Percentiles rank a stretch among this genome's conserved stretches.
Conservation (phyloP, 2,888 invertebrate species). For the Luffia ferchaultella region DNA sequence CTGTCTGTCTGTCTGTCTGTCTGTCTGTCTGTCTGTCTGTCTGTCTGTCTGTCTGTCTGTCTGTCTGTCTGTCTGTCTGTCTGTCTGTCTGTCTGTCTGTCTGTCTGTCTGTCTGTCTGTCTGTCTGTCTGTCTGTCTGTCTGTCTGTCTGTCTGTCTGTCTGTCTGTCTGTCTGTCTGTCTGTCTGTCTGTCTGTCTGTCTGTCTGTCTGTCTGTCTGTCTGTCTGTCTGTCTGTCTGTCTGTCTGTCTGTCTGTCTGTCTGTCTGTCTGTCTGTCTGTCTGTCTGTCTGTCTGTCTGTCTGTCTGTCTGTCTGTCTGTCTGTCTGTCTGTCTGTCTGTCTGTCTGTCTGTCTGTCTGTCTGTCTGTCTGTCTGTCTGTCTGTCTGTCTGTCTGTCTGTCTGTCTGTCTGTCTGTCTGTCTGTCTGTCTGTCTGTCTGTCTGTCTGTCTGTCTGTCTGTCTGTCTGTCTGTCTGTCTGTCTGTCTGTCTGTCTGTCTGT, state of each 20-base stretch:
- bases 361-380: constrained; percentile 14
- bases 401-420: constrained; percentile 15
- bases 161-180: constrained; percentile 14
- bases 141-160: constrained; percentile 15
- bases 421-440: constrained; percentile 14
- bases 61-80: constrained; percentile 14
- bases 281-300: constrained; percentile 11
- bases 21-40: constrained; percentile 11
- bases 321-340: constrained; percentile 14
- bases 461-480: constrained; percentile 13
- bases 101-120: constrained; percentile 14
- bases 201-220: constrained; percentile 13
- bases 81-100: constrained; percentile 15
- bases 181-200: constrained; percentile 15
- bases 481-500: constrained; percentile 13
- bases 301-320: constrained; percentile 13
- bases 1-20: constrained; percentile 14
- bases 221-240: constrained; percentile 14
- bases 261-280: constrained; percentile 14
- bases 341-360: constrained; percentile 15
- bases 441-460: constrained; percentile 14
- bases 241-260: constrained; percentile 13
- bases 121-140: constrained; percentile 14
- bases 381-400: constrained; percentile 14
- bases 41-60: constrained; percentile 13